Percentiles rank a stretch among this genome's conserved stretches.
phyloP scores from a whole-genome alignment of 2,113 vertebrate genomes.

The Vulpes vulpes region DNA sequence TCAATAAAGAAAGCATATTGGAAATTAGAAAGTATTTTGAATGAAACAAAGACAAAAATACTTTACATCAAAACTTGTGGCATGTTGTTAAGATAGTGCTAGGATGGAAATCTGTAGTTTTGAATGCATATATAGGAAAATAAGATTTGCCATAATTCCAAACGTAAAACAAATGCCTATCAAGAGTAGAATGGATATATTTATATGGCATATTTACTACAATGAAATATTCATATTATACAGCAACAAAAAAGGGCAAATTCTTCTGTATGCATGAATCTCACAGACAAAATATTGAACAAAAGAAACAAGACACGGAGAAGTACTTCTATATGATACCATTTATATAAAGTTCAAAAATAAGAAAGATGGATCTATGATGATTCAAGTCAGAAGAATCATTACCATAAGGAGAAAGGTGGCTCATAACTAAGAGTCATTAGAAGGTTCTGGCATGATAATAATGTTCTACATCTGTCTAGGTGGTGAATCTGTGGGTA shows the following conservation, averaged over 20 bases:
- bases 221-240: constrained; percentile 3
- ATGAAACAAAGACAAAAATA: constrained; percentile 41
- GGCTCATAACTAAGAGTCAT: not conserved
- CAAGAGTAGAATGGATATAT: not conserved
- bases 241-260: not conserved
- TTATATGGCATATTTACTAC: not conserved
- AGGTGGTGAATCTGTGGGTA: not conserved
- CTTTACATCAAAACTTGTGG: not conserved
- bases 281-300: not conserved
- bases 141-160: not conserved
- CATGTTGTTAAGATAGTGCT: not conserved
- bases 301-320: not conserved
- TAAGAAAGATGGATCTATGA: not conserved
- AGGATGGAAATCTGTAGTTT: not conserved
- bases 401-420: not conserved
- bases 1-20: not conserved
- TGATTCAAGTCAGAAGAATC: not conserved
- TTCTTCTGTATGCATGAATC: not conserved
- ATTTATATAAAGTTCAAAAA: not conserved
- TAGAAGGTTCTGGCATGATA: not conserved
- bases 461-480: not conserved
- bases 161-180: not conserved
- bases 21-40: constrained; percentile 29
- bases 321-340: not conserved
- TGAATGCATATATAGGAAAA: not conserved